Conservation (phyloP, 2,797 vertebrate genomes). For the Chrysocyon brachyurus region DNA sequence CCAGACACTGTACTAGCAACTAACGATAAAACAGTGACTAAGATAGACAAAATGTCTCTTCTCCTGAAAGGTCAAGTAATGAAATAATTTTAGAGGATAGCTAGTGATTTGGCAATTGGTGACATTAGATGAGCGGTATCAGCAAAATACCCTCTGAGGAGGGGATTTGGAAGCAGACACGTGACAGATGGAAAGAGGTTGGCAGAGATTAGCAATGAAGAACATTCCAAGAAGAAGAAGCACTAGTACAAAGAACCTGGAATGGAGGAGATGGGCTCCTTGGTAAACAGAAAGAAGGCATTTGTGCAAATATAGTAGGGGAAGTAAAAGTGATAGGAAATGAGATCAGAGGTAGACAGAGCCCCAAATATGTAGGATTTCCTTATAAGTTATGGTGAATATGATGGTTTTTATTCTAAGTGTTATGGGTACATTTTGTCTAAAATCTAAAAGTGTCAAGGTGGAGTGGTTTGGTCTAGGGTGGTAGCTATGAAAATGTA, state of each 20-base stretch:
- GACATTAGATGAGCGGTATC: not conserved
- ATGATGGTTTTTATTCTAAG: not conserved
- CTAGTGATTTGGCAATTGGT: not conserved
- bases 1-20: not conserved
- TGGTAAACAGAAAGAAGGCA: not conserved
- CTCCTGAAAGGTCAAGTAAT: not conserved
- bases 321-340: not conserved
- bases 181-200: not conserved
- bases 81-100: not conserved
- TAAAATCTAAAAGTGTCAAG: not conserved
- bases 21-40: not conserved
- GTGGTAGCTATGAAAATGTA: not conserved
- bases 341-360: not conserved
- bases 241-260: not conserved
- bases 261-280: not conserved
- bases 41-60: not conserved
- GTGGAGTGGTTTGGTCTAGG: not conserved
- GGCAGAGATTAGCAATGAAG: not conserved
- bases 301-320: fast-evolving
- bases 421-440: not conserved
- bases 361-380: not conserved
- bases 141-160: not conserved
- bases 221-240: not conserved
- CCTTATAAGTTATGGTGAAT: not conserved
- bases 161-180: not conserved